phyloP scores from a whole-genome alignment of 1,140 invertebrate genomes.

The Wiebesia pumilae region DNA sequence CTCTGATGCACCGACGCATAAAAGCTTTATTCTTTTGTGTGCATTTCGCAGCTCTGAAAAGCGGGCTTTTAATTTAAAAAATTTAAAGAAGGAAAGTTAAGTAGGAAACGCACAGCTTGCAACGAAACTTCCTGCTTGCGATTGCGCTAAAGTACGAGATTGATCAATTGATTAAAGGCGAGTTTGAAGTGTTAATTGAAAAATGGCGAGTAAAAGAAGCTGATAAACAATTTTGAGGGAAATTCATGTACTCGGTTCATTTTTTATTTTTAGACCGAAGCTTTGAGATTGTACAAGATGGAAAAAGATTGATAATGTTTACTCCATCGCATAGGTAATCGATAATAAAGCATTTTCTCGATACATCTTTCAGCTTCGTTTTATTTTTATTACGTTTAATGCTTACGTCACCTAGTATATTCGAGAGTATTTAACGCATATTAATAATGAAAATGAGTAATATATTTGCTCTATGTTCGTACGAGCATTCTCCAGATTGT shows the following conservation, averaged over 20 bases:
- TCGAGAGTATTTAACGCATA: background rate
- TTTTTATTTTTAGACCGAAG: background rate
- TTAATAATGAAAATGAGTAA: background rate
- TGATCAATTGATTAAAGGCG: no score
- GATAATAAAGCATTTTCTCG: background rate
- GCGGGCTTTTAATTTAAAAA: background rate
- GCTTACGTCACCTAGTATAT: background rate
- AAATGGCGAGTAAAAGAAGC: no score
- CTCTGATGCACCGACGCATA: slow-evolving; percentile 17
- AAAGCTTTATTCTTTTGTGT: slow-evolving; percentile 9
- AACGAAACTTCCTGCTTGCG: no score
- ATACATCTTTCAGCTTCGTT: background rate
- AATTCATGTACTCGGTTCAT: background rate
- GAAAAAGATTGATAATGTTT: background rate
- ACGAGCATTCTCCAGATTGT: background rate
- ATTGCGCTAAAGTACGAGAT: no score
- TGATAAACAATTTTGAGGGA: background rate
- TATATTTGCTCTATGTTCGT: background rate
- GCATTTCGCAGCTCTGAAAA: background rate
- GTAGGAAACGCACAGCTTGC: no score
- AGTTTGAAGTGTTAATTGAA: background rate
- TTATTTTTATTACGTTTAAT: background rate
- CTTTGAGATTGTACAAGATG: background rate
- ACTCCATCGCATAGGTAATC: no score
- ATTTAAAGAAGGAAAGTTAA: no score